Evolutionary conservation across 1,140 invertebrate species (phyloP).

Genomic region (Palaemon carinicauda): DNA sequence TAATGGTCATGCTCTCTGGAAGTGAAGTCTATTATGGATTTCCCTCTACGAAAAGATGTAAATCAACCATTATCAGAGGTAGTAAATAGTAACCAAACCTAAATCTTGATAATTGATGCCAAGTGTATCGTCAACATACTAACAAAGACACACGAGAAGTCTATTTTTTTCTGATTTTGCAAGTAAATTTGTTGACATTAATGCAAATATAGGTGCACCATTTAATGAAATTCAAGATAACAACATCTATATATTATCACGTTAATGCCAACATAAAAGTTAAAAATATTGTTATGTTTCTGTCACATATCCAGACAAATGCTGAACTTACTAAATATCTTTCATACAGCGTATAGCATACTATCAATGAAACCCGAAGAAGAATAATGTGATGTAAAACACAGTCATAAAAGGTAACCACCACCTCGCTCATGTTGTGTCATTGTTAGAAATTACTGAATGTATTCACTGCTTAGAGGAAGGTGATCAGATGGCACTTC

Average conservation of each 20-base stretch:
- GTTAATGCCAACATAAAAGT: background rate
- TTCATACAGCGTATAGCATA: too few species aligned
- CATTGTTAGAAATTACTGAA: background rate
- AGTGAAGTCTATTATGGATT: slow-evolving; percentile 3
- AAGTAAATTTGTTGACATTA: slow-evolving; percentile 7
- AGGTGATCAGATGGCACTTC: background rate
- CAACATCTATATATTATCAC: slow-evolving; percentile 1
- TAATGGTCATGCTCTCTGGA: too few species aligned
- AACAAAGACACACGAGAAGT: slow-evolving; percentile 8
- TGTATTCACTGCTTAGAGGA: background rate
- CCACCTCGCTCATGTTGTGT: background rate
- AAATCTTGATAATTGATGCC: slow-evolving; percentile 2
- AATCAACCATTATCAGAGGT: background rate
- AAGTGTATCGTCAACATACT: background rate
- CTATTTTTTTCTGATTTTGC: background rate
- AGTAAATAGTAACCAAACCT: background rate
- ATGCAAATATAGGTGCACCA: background rate
- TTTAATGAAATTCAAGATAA: background rate
- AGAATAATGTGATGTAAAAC: background rate
- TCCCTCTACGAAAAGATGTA: background rate
- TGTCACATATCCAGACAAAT: slow-evolving; percentile 11
- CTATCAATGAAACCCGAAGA: background rate
- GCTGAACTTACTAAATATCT: slow-evolving; percentile 5
- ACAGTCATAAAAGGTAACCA: background rate
- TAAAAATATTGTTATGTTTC: background rate